Evolutionary conservation across 1,140 invertebrate genomes (phyloP).

Genomic region (Neoseiulus cucumeris): DNA sequence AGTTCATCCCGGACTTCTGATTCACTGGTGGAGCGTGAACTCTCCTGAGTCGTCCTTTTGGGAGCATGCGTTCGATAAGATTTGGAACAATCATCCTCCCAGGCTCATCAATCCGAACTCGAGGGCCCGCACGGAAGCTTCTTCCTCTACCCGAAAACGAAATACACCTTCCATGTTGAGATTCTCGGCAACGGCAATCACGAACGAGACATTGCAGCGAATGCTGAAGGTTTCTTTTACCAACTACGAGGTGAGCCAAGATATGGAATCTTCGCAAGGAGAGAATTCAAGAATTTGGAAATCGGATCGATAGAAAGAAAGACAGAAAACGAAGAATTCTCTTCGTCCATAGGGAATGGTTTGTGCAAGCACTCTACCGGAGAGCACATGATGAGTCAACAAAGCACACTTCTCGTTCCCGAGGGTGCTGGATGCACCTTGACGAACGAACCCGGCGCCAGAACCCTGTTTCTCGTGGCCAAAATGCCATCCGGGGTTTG

Average conservation of each 20-base stretch:
- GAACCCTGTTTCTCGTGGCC: background rate
- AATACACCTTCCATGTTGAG: background rate
- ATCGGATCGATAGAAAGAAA: too few relatives aligned
- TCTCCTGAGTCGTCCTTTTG: too few relatives aligned
- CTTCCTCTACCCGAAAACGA: background rate
- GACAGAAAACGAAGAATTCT: background rate
- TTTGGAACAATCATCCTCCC: too few relatives aligned
- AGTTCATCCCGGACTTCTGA: too few relatives aligned
- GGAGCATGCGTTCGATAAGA: too few relatives aligned
- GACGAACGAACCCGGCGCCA: background rate
- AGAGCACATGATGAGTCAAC: conserved; percentile 4
- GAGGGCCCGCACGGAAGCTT: background rate
- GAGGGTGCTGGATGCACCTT: background rate
- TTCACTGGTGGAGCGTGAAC: too few relatives aligned
- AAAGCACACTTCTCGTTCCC: background rate
- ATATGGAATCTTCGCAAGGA: too few relatives aligned
- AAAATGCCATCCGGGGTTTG: background rate
- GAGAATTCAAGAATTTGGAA: too few relatives aligned
- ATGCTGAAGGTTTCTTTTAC: background rate
- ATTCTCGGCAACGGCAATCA: background rate
- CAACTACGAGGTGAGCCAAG: background rate
- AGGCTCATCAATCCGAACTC: too few relatives aligned
- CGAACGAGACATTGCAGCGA: background rate
- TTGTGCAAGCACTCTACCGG: background rate
- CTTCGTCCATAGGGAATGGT: background rate